Evolutionary conservation across 2,113 vertebrate species (phyloP), one percentile per base, ranked within the genome.

Genomic region (Paracanthobrama guichenoti): DNA sequence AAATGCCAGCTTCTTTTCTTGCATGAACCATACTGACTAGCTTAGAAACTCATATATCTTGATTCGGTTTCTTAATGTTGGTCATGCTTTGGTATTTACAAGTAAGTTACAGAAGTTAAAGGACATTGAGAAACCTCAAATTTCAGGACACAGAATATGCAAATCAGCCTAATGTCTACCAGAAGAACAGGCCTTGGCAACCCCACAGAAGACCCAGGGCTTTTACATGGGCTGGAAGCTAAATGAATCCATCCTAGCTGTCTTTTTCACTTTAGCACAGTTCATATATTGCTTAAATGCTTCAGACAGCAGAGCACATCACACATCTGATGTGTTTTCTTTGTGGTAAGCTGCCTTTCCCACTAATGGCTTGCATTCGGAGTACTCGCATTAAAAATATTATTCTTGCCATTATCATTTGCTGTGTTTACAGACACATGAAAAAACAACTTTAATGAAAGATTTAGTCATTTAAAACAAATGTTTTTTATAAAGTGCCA

Each of bases 321-420:
- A 64, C 81, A 57, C 48, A 57, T 69, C 78, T 59, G 26, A 87
- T 69, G 26, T 81, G 75, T 62, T 39, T 35, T 67, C 67, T 77
- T 28, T 73, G 42, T 53, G 81, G 88, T 82, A 85, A 79, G 78
- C 85, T 80, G 53, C 85, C 67, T 42, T 71, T 72, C 69, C 16
- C 64, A 24, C 50, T 82, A 82, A 78, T 82, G 48, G 31, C 22
- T 14, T 80, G 80, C 77, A 44, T 42, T 55, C 7, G n/a, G 28
- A 18, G 31, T 64, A 48, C 74, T 35, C 44, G n/a, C 42, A 22
- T 46, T n/a, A 35, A 73, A 64, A 73, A 79, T 69, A 79, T 78
- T 42, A 22, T 46, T 67, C 50, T 26, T 5, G 72, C 67, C 72
- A 57, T 69, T 67, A 67, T 50, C n/a, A 62, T 81, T 62, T 64